Evolutionary conservation across 2,113 vertebrate genomes (phyloP), one percentile per base, ranked within the genome.

Genomic region (Macquaria australasica): DNA sequence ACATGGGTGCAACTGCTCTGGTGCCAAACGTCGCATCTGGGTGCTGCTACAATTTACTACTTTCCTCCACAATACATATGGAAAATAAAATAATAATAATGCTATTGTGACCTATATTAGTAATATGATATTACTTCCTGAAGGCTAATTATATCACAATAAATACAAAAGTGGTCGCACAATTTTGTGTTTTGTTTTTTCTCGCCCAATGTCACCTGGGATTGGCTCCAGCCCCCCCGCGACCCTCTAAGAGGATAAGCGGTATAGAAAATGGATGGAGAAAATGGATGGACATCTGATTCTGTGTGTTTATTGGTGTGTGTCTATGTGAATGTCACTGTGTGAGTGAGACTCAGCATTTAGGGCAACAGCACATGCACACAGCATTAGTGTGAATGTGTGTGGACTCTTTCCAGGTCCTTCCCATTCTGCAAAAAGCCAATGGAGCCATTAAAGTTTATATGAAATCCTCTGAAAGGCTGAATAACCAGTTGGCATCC

Each of bases 371-470:
- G 62, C 37, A 41, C 51, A 60, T 14, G n/a, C 48, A 5, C 41
- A 21, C 8, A 51, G 45, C 25, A 37, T 23, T 3, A 5, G 28
- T 41, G 39, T 43, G 50, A 43, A 25, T 66, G 71, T 81, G 37
- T 63, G 28, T 39, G 45, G 23, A 66, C 45, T 59, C 68, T 45
- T 50, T 59, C 41, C 66, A 62, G 28, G 31, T 76, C 58, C 16
- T 11, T 48, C 31, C 48, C 39, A 70, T 4, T 12, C 64, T 63
- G 53, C 25, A 68, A 50, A 34, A 34, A 68, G 37, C 45, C 72
- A 74, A 84, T 20, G 64, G 64, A 81, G 77, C 78, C 64, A 70
- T 77, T 82, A 45, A 73, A 59, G 48, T 70, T 80, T 37, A 31
- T 48, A 18, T 87, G 60, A 75, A 71, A 71, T 60, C 31, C 74